A percentile compares a stretch with the other conserved stretches of the same genome.
These are phyloP conservation scores for Cathartes aura DNA, from an alignment of 2,113 vertebrate genomes.

Conservation along the genomic window DNA sequence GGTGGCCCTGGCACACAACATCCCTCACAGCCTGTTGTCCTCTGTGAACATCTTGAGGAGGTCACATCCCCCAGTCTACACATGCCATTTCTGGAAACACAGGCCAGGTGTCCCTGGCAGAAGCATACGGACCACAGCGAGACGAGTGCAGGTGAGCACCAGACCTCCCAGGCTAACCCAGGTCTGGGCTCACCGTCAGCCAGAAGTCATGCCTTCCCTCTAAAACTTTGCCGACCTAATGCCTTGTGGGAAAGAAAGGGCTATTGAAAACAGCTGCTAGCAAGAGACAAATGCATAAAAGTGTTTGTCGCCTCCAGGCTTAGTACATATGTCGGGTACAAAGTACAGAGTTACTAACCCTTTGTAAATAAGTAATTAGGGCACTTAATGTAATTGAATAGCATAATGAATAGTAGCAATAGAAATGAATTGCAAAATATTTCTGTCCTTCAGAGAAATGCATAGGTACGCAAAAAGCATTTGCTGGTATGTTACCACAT, in stretches of 20 bases:
- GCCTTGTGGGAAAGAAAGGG: neutral
- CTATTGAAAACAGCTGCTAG: neutral
- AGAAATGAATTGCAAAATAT: constrained; percentile 14
- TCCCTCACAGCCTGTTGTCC: neutral
- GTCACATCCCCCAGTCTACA: too few species aligned
- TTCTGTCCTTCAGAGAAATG: constrained; percentile 11
- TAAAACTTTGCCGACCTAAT: neutral
- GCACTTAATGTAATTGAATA: constrained; percentile 58
- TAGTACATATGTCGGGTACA: neutral
- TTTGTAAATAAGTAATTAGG: constrained; percentile 70
- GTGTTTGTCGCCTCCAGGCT: neutral
- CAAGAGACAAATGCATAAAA: neutral
- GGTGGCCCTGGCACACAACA: neutral
- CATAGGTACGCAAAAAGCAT: constrained; percentile 7
- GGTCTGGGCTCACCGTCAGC: neutral
- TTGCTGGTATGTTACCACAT: neutral
- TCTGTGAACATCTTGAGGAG: neutral
- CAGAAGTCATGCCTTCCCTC: neutral
- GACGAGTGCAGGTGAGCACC: neutral
- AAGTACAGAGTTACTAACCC: constrained; percentile 36
- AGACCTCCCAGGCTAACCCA: accelerated
- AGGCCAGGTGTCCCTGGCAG: neutral
- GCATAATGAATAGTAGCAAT: constrained; percentile 54
- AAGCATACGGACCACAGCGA: accelerated
- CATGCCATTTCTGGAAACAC: neutral